Base-by-base conservation (phyloP, 2,797 vertebrate species). In the Carcharodon carcharias region DNA sequence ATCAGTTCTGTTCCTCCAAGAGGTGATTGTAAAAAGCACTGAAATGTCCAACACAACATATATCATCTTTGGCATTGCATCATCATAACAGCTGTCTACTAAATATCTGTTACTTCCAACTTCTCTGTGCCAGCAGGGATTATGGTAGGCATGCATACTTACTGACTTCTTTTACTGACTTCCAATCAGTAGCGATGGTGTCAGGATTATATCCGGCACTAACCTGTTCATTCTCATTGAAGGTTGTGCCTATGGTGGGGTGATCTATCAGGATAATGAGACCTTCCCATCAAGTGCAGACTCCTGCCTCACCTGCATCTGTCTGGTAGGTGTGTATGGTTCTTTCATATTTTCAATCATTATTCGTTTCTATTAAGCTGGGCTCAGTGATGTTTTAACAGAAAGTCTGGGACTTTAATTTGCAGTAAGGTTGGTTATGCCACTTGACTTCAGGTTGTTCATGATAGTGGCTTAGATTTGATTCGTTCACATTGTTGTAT, bases 261-360 rank as follows among this genome's bases (percentile, higher is more conserved):
- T 97, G 96, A 97, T 97, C 96, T 98, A 98, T 96, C 97, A 97
- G 96, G 98, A 98, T 97, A 98, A 98, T 0, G 98, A 98, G 96
- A 98, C 98, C 87, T 98, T 98, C 96, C 98, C 97, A 0, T 98
- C 98, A 0, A 3, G 97, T 40, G 96, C 98, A 91, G 98, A 98
- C 63, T 98, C 98, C 0, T 98, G 98, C 63, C 97, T 98, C 69
- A 98, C 97, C 97, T 98, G 98, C 97, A 98, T 98, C 97, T 98
- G 98, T 97, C 97, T 98, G 98, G 98, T 98, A 97, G 50, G 97
- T 40, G 56, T 96, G 89, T 1, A 4, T 26, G n/a, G n/a, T 40
- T 93, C 91, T 67, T 93, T 26, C 18, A n/a, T 45, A 67, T n/a
- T 91, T 50, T 96, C 58, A 56, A 11, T 16, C 45, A 67, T 96